Percentiles rank a stretch among this genome's conserved stretches.
Evolutionary conservation across 2,888 invertebrate genomes (phyloP).

Genomic region (Hydraecia micacea): DNA sequence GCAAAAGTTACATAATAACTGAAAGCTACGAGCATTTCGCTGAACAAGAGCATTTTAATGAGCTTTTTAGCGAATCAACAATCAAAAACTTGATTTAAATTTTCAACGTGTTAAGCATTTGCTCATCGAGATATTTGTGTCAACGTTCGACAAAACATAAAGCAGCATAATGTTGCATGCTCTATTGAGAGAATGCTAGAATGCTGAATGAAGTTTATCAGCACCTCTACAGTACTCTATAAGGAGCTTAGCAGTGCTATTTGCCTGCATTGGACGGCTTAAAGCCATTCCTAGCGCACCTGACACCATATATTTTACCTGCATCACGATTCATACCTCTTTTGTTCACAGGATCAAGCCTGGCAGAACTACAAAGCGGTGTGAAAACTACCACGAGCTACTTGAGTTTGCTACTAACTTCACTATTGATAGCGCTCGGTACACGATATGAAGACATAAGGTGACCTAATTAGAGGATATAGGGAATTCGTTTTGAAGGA

Average conservation of each 20-base stretch:
- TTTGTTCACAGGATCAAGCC: slow-evolving; percentile 82
- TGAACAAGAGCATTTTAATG: not conserved
- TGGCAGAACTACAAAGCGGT: slow-evolving; percentile 87
- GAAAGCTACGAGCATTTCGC: not conserved
- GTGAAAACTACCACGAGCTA: slow-evolving; percentile 85
- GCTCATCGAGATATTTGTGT: not conserved
- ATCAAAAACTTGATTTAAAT: not conserved
- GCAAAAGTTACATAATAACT: not conserved
- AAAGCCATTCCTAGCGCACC: not conserved
- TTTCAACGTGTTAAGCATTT: not conserved
- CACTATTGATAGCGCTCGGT: slow-evolving; percentile 76
- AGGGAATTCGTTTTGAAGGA: slow-evolving; percentile 50
- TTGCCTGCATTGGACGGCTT: not conserved
- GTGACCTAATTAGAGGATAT: slow-evolving; percentile 79
- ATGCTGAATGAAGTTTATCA: not conserved
- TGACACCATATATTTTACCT: not conserved
- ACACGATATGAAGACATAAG: slow-evolving; percentile 78
- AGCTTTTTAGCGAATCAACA: not conserved
- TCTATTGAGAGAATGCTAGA: not conserved
- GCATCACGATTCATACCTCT: slow-evolving; percentile 6
- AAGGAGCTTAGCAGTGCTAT: not conserved
- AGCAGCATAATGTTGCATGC: not conserved
- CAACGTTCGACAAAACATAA: not conserved
- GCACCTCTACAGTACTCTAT: not conserved
- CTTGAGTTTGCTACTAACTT: slow-evolving; percentile 78